Evolutionary conservation across 92 coral and sea anemone genomes (phyloP).

Genomic region (Isaurus tuberculatus): DNA sequence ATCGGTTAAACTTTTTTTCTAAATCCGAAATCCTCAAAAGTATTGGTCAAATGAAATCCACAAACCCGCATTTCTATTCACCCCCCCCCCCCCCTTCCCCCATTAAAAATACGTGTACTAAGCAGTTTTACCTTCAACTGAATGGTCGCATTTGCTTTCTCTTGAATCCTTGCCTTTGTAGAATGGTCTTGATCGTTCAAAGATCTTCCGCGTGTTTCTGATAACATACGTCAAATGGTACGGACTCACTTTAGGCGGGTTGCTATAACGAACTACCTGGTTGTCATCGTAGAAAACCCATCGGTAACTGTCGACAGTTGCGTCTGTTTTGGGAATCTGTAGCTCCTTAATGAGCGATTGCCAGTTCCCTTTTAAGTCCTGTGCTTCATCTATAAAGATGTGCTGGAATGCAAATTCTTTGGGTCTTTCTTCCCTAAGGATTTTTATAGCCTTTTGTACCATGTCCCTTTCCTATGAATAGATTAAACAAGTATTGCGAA

Average conservation of each 20-base stretch:
- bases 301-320: background rate
- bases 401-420: slow-evolving; percentile 4
- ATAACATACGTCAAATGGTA: slow-evolving; percentile 7
- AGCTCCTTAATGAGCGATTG: slow-evolving; percentile 6
- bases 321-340: background rate
- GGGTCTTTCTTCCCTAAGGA: background rate
- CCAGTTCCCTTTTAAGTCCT: slow-evolving; percentile 53
- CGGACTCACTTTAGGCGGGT: background rate
- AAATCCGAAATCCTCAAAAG: too few species aligned
- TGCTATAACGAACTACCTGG: background rate
- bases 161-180: background rate
- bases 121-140: background rate
- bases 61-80: too few species aligned
- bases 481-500: too few species aligned
- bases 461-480: too few species aligned
- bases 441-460: background rate
- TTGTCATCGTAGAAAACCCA: slow-evolving; percentile 29
- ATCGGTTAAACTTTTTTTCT: too few species aligned
- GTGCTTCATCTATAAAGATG: slow-evolving; percentile 63
- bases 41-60: too few species aligned
- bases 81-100: too few species aligned
- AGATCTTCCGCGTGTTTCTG: slow-evolving; percentile 13
- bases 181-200: background rate
- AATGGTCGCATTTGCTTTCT: background rate
- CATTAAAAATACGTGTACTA: too few species aligned